phyloP scores from a whole-genome alignment of 2,888 invertebrate genomes.

The Noctua comes region DNA sequence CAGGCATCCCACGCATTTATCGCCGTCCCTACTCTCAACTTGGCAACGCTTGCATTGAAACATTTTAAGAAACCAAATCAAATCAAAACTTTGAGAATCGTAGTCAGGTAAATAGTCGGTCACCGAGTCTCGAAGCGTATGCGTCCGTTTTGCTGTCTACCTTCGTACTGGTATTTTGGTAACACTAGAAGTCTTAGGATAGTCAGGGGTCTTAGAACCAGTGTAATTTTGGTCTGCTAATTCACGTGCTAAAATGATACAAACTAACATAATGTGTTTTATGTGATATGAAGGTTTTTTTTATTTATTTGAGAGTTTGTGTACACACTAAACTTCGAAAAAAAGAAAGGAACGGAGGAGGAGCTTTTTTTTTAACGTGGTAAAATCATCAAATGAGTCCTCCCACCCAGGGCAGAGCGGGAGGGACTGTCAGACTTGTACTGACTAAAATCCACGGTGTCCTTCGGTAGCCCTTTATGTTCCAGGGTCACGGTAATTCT shows the following conservation, averaged over 20 bases:
- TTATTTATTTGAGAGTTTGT: not conserved
- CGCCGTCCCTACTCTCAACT: not conserved
- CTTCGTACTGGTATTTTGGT: not conserved
- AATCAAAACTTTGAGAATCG: not conserved
- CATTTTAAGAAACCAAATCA: not conserved
- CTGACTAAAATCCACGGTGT: no score
- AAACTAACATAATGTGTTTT: not conserved
- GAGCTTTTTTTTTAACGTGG: no score
- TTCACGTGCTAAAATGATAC: not conserved
- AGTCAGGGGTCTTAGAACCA: not conserved
- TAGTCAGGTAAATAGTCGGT: not conserved
- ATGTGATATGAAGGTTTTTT: not conserved
- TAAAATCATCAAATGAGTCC: no score
- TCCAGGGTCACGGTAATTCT: no score
- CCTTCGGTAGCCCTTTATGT: no score
- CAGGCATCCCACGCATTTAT: constrained; percentile 2
- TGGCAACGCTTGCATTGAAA: constrained; percentile 5
- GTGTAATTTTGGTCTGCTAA: not conserved
- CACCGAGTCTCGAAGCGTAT: not conserved
- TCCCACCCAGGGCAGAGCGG: no score
- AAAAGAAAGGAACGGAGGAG: not conserved
- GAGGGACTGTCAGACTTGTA: no score
- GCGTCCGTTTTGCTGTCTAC: not conserved
- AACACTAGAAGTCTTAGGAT: not conserved
- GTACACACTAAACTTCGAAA: not conserved